These are phyloP conservation scores for Drosophila colorata DNA, from an alignment of 2,888 invertebrate species.

Conservation along the genomic window DNA sequence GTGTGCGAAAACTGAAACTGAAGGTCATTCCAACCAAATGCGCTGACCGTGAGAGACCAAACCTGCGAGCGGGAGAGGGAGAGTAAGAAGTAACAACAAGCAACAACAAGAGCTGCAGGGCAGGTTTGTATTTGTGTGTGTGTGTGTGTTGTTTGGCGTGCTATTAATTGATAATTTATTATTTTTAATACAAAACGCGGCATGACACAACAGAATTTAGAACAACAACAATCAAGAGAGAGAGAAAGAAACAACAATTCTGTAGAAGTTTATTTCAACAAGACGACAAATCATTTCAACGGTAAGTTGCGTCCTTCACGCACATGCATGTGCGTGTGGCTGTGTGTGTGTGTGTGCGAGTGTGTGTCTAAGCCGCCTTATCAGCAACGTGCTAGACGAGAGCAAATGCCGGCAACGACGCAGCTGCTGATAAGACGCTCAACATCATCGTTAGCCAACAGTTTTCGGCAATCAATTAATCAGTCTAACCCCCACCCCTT, in stretches of 20 bases:
- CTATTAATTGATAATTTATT: slow-evolving; percentile 34
- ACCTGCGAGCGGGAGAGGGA: not conserved
- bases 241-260: not conserved
- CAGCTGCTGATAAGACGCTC: slow-evolving; percentile 10
- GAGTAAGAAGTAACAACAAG: slow-evolving; percentile 14
- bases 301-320: slow-evolving; percentile 11
- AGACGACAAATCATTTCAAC: slow-evolving; percentile 9
- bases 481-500: not conserved
- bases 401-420: not conserved
- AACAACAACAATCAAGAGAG: slow-evolving; percentile 3
- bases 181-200: slow-evolving; percentile 23
- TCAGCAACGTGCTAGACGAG: slow-evolving; percentile 13
- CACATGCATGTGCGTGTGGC: not conserved
- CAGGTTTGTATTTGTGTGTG: slow-evolving; percentile 25
- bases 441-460: slow-evolving; percentile 11
- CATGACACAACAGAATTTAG: slow-evolving; percentile 45
- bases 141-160: slow-evolving; percentile 19
- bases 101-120: slow-evolving; percentile 1
- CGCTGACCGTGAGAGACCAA: not conserved
- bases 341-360: not conserved
- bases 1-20: slow-evolving; percentile 10
- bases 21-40: slow-evolving; percentile 39
- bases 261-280: not conserved
- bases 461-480: not conserved
- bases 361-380: slow-evolving; percentile 5